phyloP scores from a whole-genome alignment of 2,888 invertebrate genomes.

The Ormyrus rosae region DNA sequence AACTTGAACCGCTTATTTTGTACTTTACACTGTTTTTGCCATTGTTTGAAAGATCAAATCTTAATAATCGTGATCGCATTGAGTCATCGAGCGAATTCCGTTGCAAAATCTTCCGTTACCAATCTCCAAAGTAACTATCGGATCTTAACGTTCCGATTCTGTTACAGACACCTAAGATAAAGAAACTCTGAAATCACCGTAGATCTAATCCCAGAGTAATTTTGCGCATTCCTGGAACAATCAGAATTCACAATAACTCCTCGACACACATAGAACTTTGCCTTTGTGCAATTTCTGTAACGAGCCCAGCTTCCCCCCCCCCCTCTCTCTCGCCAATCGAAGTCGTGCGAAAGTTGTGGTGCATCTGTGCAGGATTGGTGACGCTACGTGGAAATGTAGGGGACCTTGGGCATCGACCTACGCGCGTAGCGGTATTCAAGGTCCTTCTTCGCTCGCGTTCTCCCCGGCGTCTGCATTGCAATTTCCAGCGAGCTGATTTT shows the following conservation, averaged over 20 bases:
- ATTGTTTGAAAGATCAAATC: no score
- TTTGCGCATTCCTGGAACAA: conserved; percentile 36
- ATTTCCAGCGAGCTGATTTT: conserved; percentile 26
- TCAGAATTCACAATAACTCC: conserved; percentile 28
- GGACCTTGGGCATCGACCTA: conserved; percentile 45
- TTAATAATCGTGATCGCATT: no score
- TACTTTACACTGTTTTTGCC: no score
- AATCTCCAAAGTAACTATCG: no score
- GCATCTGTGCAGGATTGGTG: conserved; percentile 20
- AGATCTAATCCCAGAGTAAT: conserved; percentile 23
- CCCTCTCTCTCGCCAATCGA: neutral
- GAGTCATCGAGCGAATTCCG: no score
- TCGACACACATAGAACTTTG: neutral
- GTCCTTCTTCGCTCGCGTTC: conserved; percentile 6
- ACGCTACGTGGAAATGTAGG: conserved; percentile 26
- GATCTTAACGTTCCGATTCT: no score
- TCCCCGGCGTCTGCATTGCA: conserved; percentile 5
- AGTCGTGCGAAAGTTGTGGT: conserved; percentile 25
- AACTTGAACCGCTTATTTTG: no score
- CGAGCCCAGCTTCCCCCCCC: conserved; percentile 5
- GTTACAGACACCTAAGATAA: neutral
- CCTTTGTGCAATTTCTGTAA: conserved; percentile 43
- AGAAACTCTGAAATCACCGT: conserved; percentile 27
- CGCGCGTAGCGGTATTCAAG: conserved; percentile 35
- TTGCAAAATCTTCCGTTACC: no score